A percentile compares a stretch with the other conserved stretches of the same genome.
Evolutionary conservation across 2,113 vertebrate genomes (phyloP).

Genomic region (Synodontis membranacea): DNA sequence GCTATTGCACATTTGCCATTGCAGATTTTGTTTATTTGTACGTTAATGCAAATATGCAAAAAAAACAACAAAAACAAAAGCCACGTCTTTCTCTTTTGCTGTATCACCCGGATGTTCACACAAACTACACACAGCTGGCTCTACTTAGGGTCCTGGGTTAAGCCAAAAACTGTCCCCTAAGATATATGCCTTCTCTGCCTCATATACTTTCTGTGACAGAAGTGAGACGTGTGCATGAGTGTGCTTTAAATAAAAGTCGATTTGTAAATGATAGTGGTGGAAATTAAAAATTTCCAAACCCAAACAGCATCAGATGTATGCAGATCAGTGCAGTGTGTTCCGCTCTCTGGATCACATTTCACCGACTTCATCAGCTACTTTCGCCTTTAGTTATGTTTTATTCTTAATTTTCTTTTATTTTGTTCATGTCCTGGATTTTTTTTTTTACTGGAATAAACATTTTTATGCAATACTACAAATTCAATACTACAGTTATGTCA

Average conservation of each 20-base stretch:
- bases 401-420: neutral
- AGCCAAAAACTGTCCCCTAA: conserved; percentile 44
- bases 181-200: conserved; percentile 33
- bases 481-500: neutral
- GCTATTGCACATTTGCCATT: neutral
- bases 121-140: conserved; percentile 50
- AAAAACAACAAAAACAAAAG: too few relatives aligned
- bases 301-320: neutral
- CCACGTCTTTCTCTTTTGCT: neutral
- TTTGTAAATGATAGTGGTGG: conserved; percentile 23
- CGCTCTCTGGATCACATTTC: neutral
- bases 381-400: neutral
- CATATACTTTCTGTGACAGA: conserved; percentile 18
- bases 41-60: neutral
- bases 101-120: conserved; percentile 23
- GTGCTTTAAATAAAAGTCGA: conserved; percentile 13
- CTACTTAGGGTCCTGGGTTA: conserved; percentile 44
- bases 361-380: neutral
- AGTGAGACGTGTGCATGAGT: neutral
- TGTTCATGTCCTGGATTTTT: neutral
- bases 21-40: neutral
- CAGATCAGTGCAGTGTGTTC: neutral
- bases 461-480: neutral
- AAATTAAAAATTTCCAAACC: conserved; percentile 12
- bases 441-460: neutral